Evolutionary conservation across 35 echinoderm and acorn worm species (phyloP), one percentile per base, ranked within the genome.

Genomic region (Stichopus chloronotus): DNA sequence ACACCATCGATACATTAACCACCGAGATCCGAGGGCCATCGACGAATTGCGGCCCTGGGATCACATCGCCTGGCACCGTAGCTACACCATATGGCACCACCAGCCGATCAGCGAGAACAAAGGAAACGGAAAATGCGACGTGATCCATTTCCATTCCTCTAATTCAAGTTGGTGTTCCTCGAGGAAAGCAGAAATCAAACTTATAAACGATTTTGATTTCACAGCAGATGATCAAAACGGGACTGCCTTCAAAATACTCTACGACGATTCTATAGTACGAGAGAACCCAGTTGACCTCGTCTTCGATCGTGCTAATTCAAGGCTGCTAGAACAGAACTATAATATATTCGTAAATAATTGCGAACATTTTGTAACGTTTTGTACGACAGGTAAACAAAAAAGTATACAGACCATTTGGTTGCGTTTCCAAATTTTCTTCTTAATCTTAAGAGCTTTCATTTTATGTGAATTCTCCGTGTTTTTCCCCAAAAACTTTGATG

Each of bases 361-460:
- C 71, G 87, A 89, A 72, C 87, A 89, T 43, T 24, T 89, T 5
- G 57, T 89, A n/a, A 72, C 87, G 3, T 89, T 89, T 61, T 89
- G 59, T 61, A 89, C 72, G 52, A 89, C 87, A 13, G 87, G 87
- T 54, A 71, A 30, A 11, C 59, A 9, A 89, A n/a, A 9, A 8
- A 89, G 87, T 71, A 30, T 89, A 23, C 87, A 89, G 16, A 43
- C 19, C 9, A 17, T 71, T n/a, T 89, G 87, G 87, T 43, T 89
- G 57, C 30, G 6, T 14, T 52, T 53, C 9, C 65, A 89, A 72
- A 8, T 89, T 7, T 7, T 72, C 5, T 89, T 69, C 71, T 71
- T 72, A 71, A 10, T 89, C 4, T 61, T 89, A 22, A 25, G 87
- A 30, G 52, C 71, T 53, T 30, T 25, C 4, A 5, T 89, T 14